Conservation (phyloP, 1,140 invertebrate species). For the Pectinophora gossypiella region DNA sequence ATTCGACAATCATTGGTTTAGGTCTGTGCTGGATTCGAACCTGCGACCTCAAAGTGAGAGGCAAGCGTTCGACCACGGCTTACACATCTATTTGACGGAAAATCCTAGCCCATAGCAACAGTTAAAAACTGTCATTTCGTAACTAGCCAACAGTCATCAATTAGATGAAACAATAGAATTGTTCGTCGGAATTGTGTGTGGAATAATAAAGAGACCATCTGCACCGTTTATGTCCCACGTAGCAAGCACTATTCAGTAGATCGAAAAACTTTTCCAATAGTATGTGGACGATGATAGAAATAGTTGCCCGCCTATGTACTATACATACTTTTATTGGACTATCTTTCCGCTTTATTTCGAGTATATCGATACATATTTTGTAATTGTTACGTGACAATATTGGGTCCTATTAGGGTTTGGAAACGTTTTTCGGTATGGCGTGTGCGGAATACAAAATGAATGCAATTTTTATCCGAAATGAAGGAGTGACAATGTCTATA, state of each 20-base stretch:
- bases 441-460: background rate
- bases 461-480: background rate
- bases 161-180: conserved; percentile 38
- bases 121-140: background rate
- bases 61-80: no score
- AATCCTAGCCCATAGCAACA: no score
- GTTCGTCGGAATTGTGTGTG: conserved; percentile 38
- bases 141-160: conserved; percentile 1
- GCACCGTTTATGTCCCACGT: conserved; percentile 54
- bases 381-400: background rate
- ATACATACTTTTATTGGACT: conserved; percentile 51
- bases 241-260: conserved; percentile 55
- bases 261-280: conserved; percentile 71
- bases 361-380: background rate
- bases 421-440: background rate
- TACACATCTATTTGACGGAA: no score
- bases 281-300: conserved; percentile 54
- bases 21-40: no score
- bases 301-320: conserved; percentile 39
- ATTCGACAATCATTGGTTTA: no score
- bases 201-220: conserved; percentile 49
- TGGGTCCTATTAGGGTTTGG: background rate
- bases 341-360: background rate
- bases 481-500: no score
- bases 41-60: no score